Evolutionary conservation across 2,113 vertebrate genomes (phyloP).

Genomic region (Neogobius melanostomus): DNA sequence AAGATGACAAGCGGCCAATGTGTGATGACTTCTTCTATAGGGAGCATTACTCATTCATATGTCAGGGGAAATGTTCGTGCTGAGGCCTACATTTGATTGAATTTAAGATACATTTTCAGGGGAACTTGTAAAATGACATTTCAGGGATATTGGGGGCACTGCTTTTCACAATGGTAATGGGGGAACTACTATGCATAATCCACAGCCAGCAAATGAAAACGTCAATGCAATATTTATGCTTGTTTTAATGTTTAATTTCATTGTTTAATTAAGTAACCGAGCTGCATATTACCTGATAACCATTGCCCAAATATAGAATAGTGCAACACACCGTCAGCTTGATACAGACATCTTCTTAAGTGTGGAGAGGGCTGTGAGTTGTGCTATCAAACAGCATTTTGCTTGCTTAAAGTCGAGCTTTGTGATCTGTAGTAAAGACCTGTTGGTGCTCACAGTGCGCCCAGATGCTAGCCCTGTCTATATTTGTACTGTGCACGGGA

Average conservation of each 20-base stretch:
- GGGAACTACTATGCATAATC: neutral
- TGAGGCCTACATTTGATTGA: neutral
- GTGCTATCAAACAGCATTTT: too few relatives aligned
- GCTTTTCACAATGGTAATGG: neutral
- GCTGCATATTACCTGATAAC: neutral
- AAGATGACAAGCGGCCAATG: conserved; percentile 5
- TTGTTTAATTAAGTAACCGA: neutral
- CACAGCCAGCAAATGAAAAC: neutral
- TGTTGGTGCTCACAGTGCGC: neutral
- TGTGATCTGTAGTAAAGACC: conserved; percentile 1
- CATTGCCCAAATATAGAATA: neutral
- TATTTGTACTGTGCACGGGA: too few relatives aligned
- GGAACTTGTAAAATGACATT: neutral
- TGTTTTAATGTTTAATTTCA: conserved; percentile 1
- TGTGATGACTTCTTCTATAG: conserved; percentile 5
- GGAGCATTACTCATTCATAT: conserved; percentile 4
- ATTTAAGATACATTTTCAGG: neutral
- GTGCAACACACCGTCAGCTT: too few relatives aligned
- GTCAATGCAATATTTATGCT: neutral
- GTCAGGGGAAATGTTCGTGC: conserved; percentile 4
- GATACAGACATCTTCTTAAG: too few relatives aligned
- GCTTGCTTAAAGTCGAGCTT: neutral
- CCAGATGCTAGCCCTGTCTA: neutral
- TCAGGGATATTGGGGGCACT: neutral
- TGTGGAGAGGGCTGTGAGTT: too few relatives aligned